These are phyloP conservation scores for Ibycter americanus DNA, from an alignment of 2,797 vertebrate genomes.

Conservation along the genomic window DNA sequence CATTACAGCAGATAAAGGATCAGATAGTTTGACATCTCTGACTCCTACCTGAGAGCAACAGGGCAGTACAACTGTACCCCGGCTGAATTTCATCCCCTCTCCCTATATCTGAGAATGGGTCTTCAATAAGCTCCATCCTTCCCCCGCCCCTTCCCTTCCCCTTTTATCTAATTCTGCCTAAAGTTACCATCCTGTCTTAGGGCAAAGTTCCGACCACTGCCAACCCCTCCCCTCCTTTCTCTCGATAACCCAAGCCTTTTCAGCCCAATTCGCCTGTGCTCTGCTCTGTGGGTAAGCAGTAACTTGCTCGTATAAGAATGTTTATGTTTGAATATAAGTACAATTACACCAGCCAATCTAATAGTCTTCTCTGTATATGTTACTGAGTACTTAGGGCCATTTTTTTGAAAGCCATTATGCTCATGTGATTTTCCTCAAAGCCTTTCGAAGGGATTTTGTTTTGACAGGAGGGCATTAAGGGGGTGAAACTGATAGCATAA, in stretches of 20 bases:
- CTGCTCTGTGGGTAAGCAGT: constrained; percentile 33
- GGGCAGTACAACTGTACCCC: fast-evolving
- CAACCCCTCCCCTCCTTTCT: background rate
- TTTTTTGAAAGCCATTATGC: constrained; percentile 77
- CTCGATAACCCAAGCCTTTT: background rate
- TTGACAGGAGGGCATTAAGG: constrained; percentile 83
- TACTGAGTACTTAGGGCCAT: constrained; percentile 78
- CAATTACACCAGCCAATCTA: constrained; percentile 80
- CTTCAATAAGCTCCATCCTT: background rate
- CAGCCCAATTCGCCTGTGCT: background rate
- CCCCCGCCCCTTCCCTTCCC: background rate
- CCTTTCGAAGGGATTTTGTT: constrained; percentile 85
- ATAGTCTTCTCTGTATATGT: constrained; percentile 85
- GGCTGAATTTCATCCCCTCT: background rate
- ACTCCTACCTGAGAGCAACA: background rate
- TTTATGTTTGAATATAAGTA: constrained; percentile 81
- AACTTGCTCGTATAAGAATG: constrained; percentile 75
- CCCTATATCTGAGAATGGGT: background rate
- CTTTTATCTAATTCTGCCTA: background rate
- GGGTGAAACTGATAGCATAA: constrained; percentile 89
- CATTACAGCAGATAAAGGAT: background rate
- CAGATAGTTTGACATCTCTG: background rate
- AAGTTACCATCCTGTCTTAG: background rate
- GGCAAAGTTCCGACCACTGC: background rate
- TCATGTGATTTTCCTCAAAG: constrained; percentile 83